phyloP scores from a whole-genome alignment of 1,140 invertebrate species.

The Sycophila sp. region DNA sequence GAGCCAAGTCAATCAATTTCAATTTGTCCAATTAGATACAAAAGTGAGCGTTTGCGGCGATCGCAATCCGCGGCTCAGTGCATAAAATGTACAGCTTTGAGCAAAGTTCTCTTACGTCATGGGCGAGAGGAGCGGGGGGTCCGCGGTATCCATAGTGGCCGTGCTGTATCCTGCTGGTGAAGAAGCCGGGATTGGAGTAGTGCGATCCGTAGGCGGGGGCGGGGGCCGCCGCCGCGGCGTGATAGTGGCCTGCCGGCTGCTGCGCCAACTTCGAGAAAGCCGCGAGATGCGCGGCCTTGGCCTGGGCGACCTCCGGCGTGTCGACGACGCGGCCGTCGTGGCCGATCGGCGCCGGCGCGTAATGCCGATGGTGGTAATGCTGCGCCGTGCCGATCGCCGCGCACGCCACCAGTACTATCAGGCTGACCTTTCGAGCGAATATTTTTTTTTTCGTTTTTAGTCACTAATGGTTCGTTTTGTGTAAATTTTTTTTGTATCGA shows the following conservation, averaged over 20 bases:
- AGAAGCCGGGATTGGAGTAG: constrained; percentile 43
- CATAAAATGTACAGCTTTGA: no score
- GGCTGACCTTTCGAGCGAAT: not conserved
- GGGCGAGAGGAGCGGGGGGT: constrained; percentile 45
- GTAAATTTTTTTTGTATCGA: not conserved
- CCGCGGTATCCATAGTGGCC: constrained; percentile 42
- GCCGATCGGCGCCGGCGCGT: constrained; percentile 63
- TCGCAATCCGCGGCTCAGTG: no score
- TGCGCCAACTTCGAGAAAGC: constrained; percentile 51
- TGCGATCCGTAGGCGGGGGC: not conserved
- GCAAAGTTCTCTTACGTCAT: constrained; percentile 38
- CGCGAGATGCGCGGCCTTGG: constrained; percentile 68
- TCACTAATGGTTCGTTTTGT: no score
- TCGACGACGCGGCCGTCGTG: constrained; percentile 65
- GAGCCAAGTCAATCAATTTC: no score
- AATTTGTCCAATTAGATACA: no score
- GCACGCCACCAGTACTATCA: not conserved
- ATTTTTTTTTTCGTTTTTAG: not conserved
- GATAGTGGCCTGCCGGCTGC: constrained; percentile 14
- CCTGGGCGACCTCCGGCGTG: constrained; percentile 71
- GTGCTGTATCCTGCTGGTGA: constrained; percentile 44
- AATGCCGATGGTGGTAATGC: constrained; percentile 16
- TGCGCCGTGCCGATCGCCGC: not conserved
- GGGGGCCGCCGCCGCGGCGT: not conserved
- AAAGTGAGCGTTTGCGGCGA: no score